Evolutionary conservation across 2,888 invertebrate genomes (phyloP), one percentile per base, ranked within the genome.

Genomic region (Athalia rosae): DNA sequence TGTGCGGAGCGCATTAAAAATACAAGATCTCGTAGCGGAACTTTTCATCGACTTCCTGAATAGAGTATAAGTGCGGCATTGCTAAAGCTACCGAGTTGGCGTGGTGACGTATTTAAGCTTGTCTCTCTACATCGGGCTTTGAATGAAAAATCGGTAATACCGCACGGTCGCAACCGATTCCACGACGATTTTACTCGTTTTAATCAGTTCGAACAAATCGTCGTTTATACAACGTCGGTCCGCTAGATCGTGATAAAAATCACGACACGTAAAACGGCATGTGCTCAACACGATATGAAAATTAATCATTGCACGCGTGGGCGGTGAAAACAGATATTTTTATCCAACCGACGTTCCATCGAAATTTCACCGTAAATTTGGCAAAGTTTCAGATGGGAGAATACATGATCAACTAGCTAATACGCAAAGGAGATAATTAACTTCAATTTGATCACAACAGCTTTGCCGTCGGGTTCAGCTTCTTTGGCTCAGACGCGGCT

Each of bases 351-450:
- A 53, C 53, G 9, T 9, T 13, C 13, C 47, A 47, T 45, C 11
- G 4, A 3, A 15, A 3, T n/a, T n/a, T 3, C 47, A 4, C 8
- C 9, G 6, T 13, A 7, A 63, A 47, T 8, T 63, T 13, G 28
- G 63, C 8, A n/a, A 47, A 63, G 6, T 63, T 63, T 58, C 13
- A 3, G 11, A 7, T 45, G 13, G 15, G n/a, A 43, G 13, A 7
- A 47, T 63, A 45, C 45, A 43, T 45, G 6, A 63, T 45, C 63
- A 66, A 45, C 50, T 45, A 8, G 63, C 63, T 79, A 28, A 58
- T 71, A 67, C 69, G 76, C 79, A 79, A 78, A 78, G 76, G 80
- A 28, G 53, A 62, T 76, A 76, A 79, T 79, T 79, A 79, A 79
- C 77, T 79, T 73, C 67, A 80, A 79, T 77, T 67, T 76, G 61